Base-by-base conservation (phyloP, 2,113 vertebrate genomes). In the Zapornia atra region DNA sequence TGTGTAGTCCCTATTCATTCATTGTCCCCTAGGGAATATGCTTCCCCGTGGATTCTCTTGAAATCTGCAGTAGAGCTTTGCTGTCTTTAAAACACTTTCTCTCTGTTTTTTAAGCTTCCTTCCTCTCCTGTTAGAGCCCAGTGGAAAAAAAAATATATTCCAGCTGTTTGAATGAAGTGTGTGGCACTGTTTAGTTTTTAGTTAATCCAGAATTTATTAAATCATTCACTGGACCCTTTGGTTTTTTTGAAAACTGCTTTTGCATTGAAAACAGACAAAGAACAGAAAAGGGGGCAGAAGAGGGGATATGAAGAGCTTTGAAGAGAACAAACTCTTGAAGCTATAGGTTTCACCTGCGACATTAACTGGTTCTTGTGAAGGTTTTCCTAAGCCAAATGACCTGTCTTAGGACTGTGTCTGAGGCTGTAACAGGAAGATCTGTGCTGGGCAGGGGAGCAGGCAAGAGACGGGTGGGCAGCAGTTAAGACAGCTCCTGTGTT, bases 101-200 rank as follows among this genome's bases (percentile, higher is more conserved):
- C n/a, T 44, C 75, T 17, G 40, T 14, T 3, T 29, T 3, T 60
- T 44, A 46, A 46, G 44, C 61, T 46, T 31, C 60, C 42, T 53
- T 26, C 22, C 20, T 68, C 25, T 72, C 22, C 17, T 90, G 64
- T 71, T 50, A 34, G 81, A 83, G 12, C 56, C 89, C 59, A 70
- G 44, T 90, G 46, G 44, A 46, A 46, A 46, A 72, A 72, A 94
- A 83, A 24, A 72, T 5, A 6, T 44, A 42, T 92, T 95, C 84
- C 68, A 95, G 90, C 80, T 93, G 85, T 92, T 95, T 64, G 79
- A 87, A 65, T 95, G 34, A 51, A 91, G 28, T 22, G 21, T 57
- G 46, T 78, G 82, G 29, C 69, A 90, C 36, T 16, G 44, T 48
- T 88, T 38, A 64, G 19, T 24, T 86, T 91, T 84, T 77, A 69